Conservation (phyloP, 2,113 vertebrate genomes). For the Poicephalus gulielmi region DNA sequence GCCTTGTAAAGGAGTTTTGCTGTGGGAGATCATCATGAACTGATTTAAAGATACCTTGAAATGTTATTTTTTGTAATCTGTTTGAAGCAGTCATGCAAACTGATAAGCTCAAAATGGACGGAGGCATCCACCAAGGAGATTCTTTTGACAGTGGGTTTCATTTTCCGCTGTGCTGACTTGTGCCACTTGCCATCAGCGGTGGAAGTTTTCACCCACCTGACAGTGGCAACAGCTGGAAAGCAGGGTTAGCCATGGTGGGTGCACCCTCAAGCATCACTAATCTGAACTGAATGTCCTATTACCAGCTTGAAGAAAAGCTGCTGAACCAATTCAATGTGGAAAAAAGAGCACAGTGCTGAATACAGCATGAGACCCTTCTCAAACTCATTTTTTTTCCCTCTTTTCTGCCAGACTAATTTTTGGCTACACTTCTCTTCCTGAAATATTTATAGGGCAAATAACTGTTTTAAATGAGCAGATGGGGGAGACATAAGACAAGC, state of each 20-base stretch:
- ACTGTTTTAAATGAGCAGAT: conserved; percentile 79
- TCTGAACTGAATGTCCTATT: conserved; percentile 58
- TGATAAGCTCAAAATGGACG: conserved; percentile 29
- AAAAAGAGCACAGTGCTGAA: not conserved
- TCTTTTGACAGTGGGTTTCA: conserved; percentile 38
- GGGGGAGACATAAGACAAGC: conserved; percentile 79
- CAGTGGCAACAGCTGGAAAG: conserved; percentile 47
- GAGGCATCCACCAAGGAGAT: not conserved
- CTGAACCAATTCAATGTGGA: not conserved
- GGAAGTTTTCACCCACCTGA: conserved; percentile 49
- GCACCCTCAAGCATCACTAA: conserved; percentile 28
- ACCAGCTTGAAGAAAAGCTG: not conserved
- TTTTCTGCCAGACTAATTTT: conserved; percentile 43
- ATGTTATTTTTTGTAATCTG: conserved; percentile 1
- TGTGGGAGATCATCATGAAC: not conserved
- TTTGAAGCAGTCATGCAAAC: not conserved
- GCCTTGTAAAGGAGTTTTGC: not conserved
- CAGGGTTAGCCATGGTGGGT: not conserved
- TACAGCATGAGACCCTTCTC: not conserved
- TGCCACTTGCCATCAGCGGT: conserved; percentile 2
- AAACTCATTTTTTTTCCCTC: not conserved
- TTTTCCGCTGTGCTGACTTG: conserved; percentile 39
- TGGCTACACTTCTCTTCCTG: conserved; percentile 65
- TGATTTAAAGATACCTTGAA: conserved; percentile 6
- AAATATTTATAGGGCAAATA: conserved; percentile 73